A percentile compares a stretch with the other conserved stretches of the same genome.
Conservation (phyloP, 2,888 invertebrate genomes). For the Gasteruption jaculator region DNA sequence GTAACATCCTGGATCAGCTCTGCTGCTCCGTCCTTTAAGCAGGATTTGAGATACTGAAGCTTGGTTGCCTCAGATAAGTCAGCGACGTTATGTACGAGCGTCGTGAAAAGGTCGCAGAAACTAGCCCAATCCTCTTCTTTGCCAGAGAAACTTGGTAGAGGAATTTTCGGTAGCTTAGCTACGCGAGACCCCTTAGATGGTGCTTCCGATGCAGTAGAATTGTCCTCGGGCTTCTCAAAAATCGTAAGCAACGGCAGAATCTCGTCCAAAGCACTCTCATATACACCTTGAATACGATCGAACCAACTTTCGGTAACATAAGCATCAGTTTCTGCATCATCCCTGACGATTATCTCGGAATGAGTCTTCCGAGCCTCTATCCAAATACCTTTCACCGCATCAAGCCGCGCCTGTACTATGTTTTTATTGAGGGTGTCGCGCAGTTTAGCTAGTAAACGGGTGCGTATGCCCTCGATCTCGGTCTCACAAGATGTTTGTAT, state of each 20-base stretch:
- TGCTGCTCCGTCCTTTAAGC: slow-evolving; percentile 5
- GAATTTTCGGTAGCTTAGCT: slow-evolving; percentile 12
- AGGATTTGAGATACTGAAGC: slow-evolving; percentile 14
- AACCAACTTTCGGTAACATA: slow-evolving; percentile 8
- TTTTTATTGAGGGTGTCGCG: neutral
- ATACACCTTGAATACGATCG: slow-evolving; percentile 4
- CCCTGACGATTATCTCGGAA: slow-evolving; percentile 8
- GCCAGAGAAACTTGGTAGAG: slow-evolving; percentile 15
- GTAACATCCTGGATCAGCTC: slow-evolving; percentile 9
- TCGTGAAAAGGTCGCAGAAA: slow-evolving; percentile 17
- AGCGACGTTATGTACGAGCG: slow-evolving; percentile 10
- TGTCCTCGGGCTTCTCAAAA: neutral
- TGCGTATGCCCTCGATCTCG: neutral
- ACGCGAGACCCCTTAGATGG: neutral
- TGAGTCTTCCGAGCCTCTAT: slow-evolving; percentile 8
- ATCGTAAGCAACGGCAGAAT: neutral
- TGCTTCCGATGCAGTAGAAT: neutral
- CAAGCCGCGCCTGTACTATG: neutral
- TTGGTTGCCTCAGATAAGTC: slow-evolving; percentile 13
- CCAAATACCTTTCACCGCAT: slow-evolving; percentile 10
- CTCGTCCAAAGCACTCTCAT: slow-evolving; percentile 3
- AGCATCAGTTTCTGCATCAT: slow-evolving; percentile 5
- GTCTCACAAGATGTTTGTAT: neutral
- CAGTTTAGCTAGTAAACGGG: neutral
- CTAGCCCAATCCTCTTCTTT: slow-evolving; percentile 16